A percentile compares a stretch with the other conserved stretches of the same genome.
Evolutionary conservation across 2,888 invertebrate species (phyloP).

Genomic region (Cephus sareptanus): DNA sequence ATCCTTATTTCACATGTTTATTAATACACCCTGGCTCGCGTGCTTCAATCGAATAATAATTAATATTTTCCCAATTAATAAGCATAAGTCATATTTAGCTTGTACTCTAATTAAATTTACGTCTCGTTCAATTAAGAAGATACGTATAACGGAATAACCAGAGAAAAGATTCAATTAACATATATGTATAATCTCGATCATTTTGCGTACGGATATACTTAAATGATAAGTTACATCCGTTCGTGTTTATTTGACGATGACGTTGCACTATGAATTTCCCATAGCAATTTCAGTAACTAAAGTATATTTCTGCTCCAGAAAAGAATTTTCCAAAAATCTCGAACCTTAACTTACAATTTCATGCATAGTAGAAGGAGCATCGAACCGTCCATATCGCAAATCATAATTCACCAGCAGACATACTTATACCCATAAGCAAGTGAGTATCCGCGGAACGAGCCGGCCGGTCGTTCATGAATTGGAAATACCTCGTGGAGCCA

Average conservation of each 20-base stretch:
- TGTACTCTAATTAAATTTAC: background rate
- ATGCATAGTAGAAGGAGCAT: background rate
- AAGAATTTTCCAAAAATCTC: background rate
- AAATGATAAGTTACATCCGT: background rate
- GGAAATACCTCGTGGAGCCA: slow-evolving; percentile 56
- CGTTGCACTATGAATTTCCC: background rate
- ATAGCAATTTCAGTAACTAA: background rate
- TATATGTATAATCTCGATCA: background rate
- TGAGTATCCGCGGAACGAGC: slow-evolving; percentile 38
- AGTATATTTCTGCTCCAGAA: background rate
- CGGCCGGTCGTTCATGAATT: slow-evolving; percentile 60
- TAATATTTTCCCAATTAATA: background rate
- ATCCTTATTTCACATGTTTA: background rate
- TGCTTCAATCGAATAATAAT: background rate
- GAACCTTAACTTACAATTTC: background rate
- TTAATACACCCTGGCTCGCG: background rate
- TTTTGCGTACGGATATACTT: background rate
- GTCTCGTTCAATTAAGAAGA: background rate
- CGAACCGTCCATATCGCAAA: background rate
- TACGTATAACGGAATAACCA: background rate
- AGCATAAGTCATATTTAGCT: background rate
- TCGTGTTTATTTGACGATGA: background rate
- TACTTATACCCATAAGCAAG: slow-evolving; percentile 18
- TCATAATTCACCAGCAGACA: background rate
- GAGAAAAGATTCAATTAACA: background rate